Conservation (phyloP, 2,797 vertebrate genomes). For the Lutjanus argentimaculatus region DNA sequence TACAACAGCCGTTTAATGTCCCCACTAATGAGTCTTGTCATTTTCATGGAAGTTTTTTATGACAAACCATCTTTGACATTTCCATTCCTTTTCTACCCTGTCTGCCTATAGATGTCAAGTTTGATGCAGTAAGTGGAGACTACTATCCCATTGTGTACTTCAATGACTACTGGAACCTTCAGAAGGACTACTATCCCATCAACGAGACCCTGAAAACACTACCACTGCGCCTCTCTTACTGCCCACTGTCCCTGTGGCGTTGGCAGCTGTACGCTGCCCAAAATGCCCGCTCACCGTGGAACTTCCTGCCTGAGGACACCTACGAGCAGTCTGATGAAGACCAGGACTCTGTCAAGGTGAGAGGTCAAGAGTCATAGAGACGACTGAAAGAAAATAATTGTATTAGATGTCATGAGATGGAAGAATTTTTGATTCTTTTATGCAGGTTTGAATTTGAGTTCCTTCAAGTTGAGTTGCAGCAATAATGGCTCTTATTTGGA, state of each 20-base stretch:
- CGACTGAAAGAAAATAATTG: background rate
- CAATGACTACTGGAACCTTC: constrained; percentile 99
- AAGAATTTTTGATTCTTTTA: background rate
- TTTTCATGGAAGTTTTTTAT: background rate
- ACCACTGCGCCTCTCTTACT: constrained; percentile 91
- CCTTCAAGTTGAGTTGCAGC: background rate
- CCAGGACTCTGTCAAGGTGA: constrained; percentile 96
- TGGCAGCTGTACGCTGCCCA: constrained; percentile 98
- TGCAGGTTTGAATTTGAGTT: background rate
- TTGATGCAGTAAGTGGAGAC: constrained; percentile 94
- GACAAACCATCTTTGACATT: background rate
- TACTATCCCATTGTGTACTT: constrained; percentile 98
- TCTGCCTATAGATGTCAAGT: constrained; percentile 91
- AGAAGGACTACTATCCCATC: constrained; percentile 95
- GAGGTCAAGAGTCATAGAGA: background rate
- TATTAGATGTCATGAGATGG: background rate
- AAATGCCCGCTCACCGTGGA: constrained; percentile 94
- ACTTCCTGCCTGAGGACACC: constrained; percentile 94
- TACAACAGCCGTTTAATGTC: background rate
- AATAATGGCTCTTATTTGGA: background rate
- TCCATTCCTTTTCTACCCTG: background rate
- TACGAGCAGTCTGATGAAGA: constrained; percentile 98
- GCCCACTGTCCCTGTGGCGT: constrained; percentile 95
- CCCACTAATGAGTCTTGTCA: background rate
- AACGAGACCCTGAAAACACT: constrained; percentile 90